Base-by-base conservation (phyloP, 2,888 invertebrate species). In the Anthoptus insignis region DNA sequence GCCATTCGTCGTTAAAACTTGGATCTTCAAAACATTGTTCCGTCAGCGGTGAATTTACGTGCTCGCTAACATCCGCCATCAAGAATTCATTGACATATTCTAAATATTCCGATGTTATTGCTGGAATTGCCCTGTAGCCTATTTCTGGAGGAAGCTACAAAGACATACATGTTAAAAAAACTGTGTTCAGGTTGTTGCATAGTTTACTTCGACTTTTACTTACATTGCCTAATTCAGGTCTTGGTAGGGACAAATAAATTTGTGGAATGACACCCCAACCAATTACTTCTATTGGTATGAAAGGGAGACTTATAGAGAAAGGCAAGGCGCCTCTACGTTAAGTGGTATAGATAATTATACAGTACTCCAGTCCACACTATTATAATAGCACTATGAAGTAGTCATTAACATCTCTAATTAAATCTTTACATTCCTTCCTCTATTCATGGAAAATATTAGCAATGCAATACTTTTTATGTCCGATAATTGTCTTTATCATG, bases 191-290 rank as follows among this genome's bases (percentile, higher is more conserved):
- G n/a, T n/a, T n/a, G n/a, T n/a, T n/a, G n/a, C n/a, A 27, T 7
- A 27, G 16, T 32, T 32, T 5, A 34, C 21, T 7, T 54, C 13
- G 13, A 32, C 3, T 45, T 19, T 47, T 32, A 78, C 81, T 79
- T 75, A 89, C 86, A 8, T 83, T 68, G 24, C 75, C 72, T 27
- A 86, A 76, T 49, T 81, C 77, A 11, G 89, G 87, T 66, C 94
- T 89, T 9, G 89, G 90, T 21, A 95, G 76, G 47, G 84, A 83
- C 24, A 95, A 77, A 76, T 93, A 94, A 29, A 95, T 80, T 87
- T 96, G 96, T 3, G 95, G 94, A 65, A 94, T 89, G 2, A 94
- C 93, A 11, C 94, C 95, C 83, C 93, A 94, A 32, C 95, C 95
- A 70, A 83, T 88, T 3, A 95, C 90, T 65, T 88, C 88, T 49